Evolutionary conservation across 2,113 vertebrate species (phyloP), one percentile per base, ranked within the genome.

Genomic region (Nyctibius bracteatus): DNA sequence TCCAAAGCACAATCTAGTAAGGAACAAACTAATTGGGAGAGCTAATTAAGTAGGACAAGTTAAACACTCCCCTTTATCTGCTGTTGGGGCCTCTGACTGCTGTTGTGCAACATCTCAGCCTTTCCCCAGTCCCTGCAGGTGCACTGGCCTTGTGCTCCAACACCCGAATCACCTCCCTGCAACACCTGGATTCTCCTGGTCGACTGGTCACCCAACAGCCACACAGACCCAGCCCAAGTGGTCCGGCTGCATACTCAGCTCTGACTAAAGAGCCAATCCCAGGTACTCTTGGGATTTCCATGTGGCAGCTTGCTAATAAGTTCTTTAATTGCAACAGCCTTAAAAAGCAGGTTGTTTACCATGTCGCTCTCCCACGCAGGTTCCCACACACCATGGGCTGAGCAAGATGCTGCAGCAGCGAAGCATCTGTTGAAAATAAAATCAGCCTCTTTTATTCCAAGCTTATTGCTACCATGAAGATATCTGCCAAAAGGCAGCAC

Each of bases 341-440:
- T 54, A 79, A 84, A 71, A 96, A 94, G 92, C 61, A 65, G 61
- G 72, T 87, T 96, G 92, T 96, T 96, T 92, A 92, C 91, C 95
- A 68, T 33, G 83, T 46, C 0, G 0, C 44, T 87, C 73, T 95
- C 90, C 92, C 92, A 96, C 70, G 0, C 88, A 84, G 80, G 37
- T 93, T 96, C 90, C 83, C 92, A 94, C 65, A 87, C 52, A 46
- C 65, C 88, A 86, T 6, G 70, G 55, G 90, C 73, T 74, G 16
- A 91, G 86, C 44, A 90, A 94, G 94, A 94, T 52, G 8, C 68
- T 85, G 96, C 92, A 1, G 0, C 83, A 59, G 86, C 59, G 90
- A 86, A 93, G 91, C 82, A 84, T 89, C 74, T 75, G 68, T 85
- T 59, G 5, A 61, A 71, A 74, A 35, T 3, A 83, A 81, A 81